These are phyloP conservation scores for Scolopax rusticola DNA, from an alignment of 2,797 vertebrate genomes.

Conservation along the genomic window DNA sequence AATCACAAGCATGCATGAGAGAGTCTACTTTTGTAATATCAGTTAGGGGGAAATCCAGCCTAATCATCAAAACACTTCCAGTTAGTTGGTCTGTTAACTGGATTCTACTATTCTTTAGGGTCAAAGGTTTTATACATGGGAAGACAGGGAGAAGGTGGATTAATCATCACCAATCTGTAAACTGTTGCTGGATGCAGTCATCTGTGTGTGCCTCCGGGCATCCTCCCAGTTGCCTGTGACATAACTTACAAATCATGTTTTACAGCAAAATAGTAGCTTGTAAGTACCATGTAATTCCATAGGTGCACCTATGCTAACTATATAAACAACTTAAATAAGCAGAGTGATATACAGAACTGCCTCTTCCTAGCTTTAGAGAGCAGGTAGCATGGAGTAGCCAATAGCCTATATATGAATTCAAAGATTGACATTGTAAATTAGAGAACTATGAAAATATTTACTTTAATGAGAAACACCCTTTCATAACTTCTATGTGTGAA, in stretches of 20 bases:
- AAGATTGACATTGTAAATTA: background rate
- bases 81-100: slow-evolving; percentile 10
- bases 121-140: background rate
- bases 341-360: background rate
- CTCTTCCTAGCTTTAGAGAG: background rate
- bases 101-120: background rate
- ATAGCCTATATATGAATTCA: background rate
- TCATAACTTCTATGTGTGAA: background rate
- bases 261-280: background rate
- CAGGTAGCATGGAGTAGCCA: background rate
- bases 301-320: background rate
- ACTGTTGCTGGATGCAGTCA: background rate
- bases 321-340: background rate
- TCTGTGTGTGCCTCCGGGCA: background rate
- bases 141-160: background rate
- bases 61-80: slow-evolving; percentile 32
- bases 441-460: background rate
- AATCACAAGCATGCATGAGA: background rate
- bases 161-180: background rate
- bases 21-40: background rate
- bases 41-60: slow-evolving; percentile 1
- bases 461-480: no score
- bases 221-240: background rate
- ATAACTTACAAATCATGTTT: background rate
- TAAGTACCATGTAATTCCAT: background rate